Percentiles rank a stretch among this genome's conserved stretches.
Evolutionary conservation across 2,113 vertebrate species (phyloP).

Genomic region (Prochilodus magdalenae): DNA sequence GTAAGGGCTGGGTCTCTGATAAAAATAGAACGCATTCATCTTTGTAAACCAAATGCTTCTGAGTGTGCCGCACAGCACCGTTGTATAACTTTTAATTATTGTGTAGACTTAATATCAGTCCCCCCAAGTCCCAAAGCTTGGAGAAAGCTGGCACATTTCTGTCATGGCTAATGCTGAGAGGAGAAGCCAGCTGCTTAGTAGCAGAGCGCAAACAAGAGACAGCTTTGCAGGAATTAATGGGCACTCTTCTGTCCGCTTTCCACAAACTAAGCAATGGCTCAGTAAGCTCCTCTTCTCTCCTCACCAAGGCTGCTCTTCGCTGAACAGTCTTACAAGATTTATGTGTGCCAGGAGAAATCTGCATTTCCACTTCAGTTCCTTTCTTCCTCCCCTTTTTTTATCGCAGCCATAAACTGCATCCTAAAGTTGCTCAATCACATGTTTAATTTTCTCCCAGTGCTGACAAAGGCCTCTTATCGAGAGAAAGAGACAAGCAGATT

Average conservation of each 20-base stretch:
- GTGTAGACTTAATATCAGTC: conserved; percentile 20
- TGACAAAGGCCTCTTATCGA: conserved; percentile 68
- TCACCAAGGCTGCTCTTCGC: background rate
- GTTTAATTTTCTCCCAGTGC: conserved; percentile 72
- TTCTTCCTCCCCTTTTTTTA: conserved; percentile 32
- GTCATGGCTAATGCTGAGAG: background rate
- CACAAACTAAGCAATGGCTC: conserved; percentile 14
- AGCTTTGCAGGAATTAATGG: conserved; percentile 27
- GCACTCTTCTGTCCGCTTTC: conserved; percentile 20
- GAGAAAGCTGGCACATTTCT: conserved; percentile 13
- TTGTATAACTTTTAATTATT: background rate
- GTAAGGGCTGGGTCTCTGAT: background rate
- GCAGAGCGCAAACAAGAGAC: conserved; percentile 2
- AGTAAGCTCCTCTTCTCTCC: conserved; percentile 13
- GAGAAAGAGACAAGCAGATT: conserved; percentile 65
- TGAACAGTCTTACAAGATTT: conserved; percentile 49
- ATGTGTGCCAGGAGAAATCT: conserved; percentile 45
- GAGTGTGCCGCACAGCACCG: background rate
- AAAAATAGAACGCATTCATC: conserved; percentile 5
- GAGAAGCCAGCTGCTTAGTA: conserved; percentile 28
- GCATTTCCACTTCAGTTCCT: conserved; percentile 34
- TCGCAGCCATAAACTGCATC: conserved; percentile 52
- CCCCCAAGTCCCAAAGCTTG: background rate
- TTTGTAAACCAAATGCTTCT: background rate
- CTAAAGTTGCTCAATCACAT: conserved; percentile 72